phyloP scores from a whole-genome alignment of 1,140 invertebrate species.

The Heliconius hermathena region DNA sequence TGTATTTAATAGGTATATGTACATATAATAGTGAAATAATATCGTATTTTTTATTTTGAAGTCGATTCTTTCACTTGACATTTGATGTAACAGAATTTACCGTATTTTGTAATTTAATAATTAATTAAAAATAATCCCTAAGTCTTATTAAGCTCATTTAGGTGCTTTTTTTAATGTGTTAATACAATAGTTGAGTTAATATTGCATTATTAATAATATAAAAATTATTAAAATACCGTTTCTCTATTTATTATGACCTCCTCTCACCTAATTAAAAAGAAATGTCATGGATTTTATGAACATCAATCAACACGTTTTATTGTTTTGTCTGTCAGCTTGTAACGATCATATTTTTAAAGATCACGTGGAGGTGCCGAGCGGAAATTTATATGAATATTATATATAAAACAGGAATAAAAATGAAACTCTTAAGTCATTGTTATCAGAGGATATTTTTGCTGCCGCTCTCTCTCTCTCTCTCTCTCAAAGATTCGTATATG shows the following conservation, averaged over 20 bases:
- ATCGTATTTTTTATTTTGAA: neutral
- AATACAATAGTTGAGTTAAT: neutral
- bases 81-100: neutral
- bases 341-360: too few relatives aligned
- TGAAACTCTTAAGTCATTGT: too few relatives aligned
- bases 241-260: neutral
- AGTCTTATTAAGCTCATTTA: neutral
- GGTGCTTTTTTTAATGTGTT: neutral
- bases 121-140: neutral
- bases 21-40: neutral
- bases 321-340: too few relatives aligned
- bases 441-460: too few relatives aligned
- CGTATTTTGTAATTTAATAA: neutral
- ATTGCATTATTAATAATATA: neutral
- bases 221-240: neutral
- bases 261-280: neutral
- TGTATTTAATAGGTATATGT: neutral
- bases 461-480: too few relatives aligned
- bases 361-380: too few relatives aligned
- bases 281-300: neutral
- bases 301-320: too few relatives aligned
- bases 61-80: neutral
- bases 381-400: too few relatives aligned
- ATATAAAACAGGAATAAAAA: too few relatives aligned
- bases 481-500: too few relatives aligned